Evolutionary conservation across 1,140 invertebrate genomes (phyloP), one percentile per base, ranked within the genome.

Genomic region (Diabrotica undecimpunctata): DNA sequence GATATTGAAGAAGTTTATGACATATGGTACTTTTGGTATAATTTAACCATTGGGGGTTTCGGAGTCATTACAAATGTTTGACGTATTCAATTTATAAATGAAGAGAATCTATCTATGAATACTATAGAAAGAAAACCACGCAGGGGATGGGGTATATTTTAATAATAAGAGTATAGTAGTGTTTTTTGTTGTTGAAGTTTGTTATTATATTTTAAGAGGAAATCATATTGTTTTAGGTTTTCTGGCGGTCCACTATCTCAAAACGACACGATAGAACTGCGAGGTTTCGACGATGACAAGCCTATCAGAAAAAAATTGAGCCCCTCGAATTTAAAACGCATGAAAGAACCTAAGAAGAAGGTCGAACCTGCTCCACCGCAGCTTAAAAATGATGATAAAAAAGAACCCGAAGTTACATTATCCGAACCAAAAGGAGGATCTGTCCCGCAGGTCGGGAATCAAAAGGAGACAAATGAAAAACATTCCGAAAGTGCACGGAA

Each of bases 211-310:
- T 25, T 4, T 25, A 25, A 25, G 25, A 25, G 25, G 4, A 25
- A 25, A 25, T 25, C 25, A 25, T 6, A 62, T 13, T 35, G 7
- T 61, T 62, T 13, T 53, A 73, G 87, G 87, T 94, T 94, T 75
- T 92, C 89, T 75, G 90, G 87, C 57, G 94, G 94, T 41, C 94
- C 94, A 38, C 91, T 90, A 58, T 95, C 93, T 55, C 92, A 95
- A 74, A 84, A 89, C 69, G 95, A 97, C 70, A 95, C 91, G n/a
- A 97, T 97, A 65, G 95, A 97, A 77, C 80, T 97, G 57, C 86
- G 89, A 62, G 95, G 95, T 6, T 97, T 97, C 81, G 93, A 96
- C 53, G 91, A 94, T 10, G 70, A 77, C 6, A 78, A 65, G 58
- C 73, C 54, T 38, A 78, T 78, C 52, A 84, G 83, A 66, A 83